Percentiles rank a stretch among this genome's conserved stretches.
These are phyloP conservation scores for Thripadectes ignobilis DNA, from an alignment of 2,797 vertebrate species.

Conservation along the genomic window DNA sequence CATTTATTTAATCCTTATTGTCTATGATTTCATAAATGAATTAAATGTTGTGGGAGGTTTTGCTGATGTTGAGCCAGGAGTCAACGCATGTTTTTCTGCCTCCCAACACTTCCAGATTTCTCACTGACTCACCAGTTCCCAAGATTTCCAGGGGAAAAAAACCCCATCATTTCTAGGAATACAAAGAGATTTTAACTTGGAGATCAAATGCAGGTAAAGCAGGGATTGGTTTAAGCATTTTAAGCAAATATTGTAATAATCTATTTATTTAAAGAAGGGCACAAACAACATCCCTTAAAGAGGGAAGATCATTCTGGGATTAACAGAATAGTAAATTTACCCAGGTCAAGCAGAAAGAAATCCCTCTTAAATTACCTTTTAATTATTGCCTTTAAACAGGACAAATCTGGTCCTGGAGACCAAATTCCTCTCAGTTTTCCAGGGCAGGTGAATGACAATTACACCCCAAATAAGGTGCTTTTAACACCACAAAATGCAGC, in stretches of 20 bases:
- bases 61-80: neutral
- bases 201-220: neutral
- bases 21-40: neutral
- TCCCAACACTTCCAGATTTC: neutral
- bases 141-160: neutral
- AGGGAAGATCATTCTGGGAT: neutral
- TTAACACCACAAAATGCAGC: neutral
- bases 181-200: neutral
- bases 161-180: neutral
- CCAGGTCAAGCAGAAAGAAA: neutral
- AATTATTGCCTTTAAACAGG: neutral
- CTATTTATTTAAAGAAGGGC: neutral
- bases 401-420: neutral
- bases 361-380: neutral
- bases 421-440: neutral
- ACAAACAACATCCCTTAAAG: neutral
- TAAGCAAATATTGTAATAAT: neutral
- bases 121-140: neutral
- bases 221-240: neutral
- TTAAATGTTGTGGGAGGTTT: neutral
- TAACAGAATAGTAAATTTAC: rapidly evolving
- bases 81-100: neutral
- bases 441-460: neutral
- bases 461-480: neutral
- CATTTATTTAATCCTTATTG: neutral